Evolutionary conservation across 2,888 invertebrate species (phyloP).

Genomic region (Altica lythri): DNA sequence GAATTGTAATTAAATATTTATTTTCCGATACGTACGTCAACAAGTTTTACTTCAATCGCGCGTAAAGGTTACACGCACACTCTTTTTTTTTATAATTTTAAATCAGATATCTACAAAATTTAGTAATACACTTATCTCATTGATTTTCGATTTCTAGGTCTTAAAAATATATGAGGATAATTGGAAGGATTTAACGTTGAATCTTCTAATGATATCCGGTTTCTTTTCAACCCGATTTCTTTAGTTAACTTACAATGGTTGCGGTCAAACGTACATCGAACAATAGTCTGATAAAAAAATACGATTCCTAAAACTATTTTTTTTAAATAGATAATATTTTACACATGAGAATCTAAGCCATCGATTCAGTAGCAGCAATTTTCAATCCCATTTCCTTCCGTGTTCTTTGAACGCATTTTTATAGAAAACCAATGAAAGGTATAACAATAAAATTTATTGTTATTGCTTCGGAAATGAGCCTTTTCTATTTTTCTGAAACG

Average conservation of each 20-base stretch:
- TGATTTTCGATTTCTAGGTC: no score
- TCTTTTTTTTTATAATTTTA: no score
- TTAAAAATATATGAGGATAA: no score
- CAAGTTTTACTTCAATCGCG: no score
- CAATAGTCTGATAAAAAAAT: constrained; percentile 8
- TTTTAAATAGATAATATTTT: constrained; percentile 36
- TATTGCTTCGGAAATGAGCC: constrained; percentile 26
- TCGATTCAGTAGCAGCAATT: constrained; percentile 27
- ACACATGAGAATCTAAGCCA: constrained; percentile 28
- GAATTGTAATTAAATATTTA: no score
- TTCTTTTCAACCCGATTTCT: constrained; percentile 4
- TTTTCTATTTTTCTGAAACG: constrained; percentile 26
- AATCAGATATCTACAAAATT: no score
- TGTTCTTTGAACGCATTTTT: constrained; percentile 26
- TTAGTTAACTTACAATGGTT: constrained; percentile 9
- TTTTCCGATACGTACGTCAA: no score
- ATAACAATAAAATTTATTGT: constrained; percentile 35
- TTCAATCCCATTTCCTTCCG: constrained; percentile 29
- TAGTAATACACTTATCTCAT: no score
- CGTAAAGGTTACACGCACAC: no score
- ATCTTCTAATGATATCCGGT: constrained; percentile 15
- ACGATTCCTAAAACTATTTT: no score
- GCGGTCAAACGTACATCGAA: constrained; percentile 5
- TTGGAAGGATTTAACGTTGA: no score
- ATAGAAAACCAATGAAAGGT: constrained; percentile 29